Evolutionary conservation across 2,888 invertebrate genomes (phyloP).

Genomic region (Cosmopolites sordidus): DNA sequence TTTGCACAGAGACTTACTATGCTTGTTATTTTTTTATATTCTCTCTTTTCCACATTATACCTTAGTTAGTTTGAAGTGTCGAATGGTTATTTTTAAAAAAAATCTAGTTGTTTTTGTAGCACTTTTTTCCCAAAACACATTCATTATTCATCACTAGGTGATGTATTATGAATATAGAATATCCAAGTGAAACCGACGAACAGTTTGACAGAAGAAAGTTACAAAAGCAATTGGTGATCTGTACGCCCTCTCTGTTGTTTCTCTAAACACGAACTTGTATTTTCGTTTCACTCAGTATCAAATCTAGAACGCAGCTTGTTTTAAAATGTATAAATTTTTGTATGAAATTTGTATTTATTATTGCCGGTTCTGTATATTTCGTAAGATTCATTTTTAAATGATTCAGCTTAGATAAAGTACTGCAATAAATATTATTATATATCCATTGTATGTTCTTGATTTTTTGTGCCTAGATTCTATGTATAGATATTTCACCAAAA

Average conservation of each 20-base stretch:
- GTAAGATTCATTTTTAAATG: constrained; percentile 29
- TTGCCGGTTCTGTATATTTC: constrained; percentile 36
- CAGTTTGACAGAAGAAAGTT: no score
- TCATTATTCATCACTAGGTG: no score
- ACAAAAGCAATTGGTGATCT: no score
- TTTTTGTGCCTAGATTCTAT: background rate
- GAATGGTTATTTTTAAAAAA: background rate
- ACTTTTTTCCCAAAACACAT: background rate
- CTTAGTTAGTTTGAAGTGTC: background rate
- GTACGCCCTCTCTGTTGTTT: no score
- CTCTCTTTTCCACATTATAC: background rate
- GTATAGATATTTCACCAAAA: no score
- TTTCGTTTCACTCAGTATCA: background rate
- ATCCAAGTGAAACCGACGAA: no score
- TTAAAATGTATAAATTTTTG: constrained; percentile 34
- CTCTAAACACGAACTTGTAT: background rate
- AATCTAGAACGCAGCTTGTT: background rate
- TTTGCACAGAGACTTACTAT: constrained; percentile 6
- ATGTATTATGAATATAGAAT: no score
- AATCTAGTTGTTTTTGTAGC: constrained; percentile 1
- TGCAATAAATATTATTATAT: constrained; percentile 27
- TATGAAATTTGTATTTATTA: constrained; percentile 34
- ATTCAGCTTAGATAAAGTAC: constrained; percentile 34
- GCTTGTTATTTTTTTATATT: background rate
- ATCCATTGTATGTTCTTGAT: background rate